Evolutionary conservation across 1,140 invertebrate species (phyloP), one percentile per base, ranked within the genome.

Genomic region (Bicyclus anynana): DNA sequence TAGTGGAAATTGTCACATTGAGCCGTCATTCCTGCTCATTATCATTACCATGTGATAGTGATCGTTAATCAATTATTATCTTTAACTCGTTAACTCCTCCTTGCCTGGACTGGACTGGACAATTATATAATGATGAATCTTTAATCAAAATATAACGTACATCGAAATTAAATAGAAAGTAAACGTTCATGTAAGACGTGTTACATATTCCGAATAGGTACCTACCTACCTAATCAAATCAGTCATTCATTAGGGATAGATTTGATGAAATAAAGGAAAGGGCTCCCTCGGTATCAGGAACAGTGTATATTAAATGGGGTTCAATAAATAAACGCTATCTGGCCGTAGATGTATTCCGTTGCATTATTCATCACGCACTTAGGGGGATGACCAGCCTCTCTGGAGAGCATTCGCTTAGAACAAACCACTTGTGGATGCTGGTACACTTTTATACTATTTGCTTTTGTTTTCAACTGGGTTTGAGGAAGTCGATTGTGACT

Each of bases 311-410:
- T 33, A 33, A 33, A 33, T 33, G 10, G 29, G 10, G 62, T 56
- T 51, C 55, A 37, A 65, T 59, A 62, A 62, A 62, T 57, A 47
- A 59, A 37, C 13, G 27, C 63, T 77, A 77, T 77, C 74, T 44
- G 18, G 9, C 5, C 5, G 17, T 0, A 17, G 63, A 67, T 63
- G 70, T 67, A 68, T 72, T 62, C 61, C 20, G 51, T 42, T 78
- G 69, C 67, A 78, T 78, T 56, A 78, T 78, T 78, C 71, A 77
- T 69, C 33, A 46, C 60, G 40, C 65, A 72, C 72, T 69, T 61
- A 65, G 55, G 35, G 61, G 38, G 60, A 71, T 74, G 69, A 73
- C 67, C 67, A 21, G 40, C 26, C 38, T 29, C 7, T 17, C 33
- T 13, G 21, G 51, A 53, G 33, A 48, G 29, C 13, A 27, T 40